These are phyloP conservation scores for Sesia apiformis DNA, from an alignment of 2,888 invertebrate species.

Conservation along the genomic window DNA sequence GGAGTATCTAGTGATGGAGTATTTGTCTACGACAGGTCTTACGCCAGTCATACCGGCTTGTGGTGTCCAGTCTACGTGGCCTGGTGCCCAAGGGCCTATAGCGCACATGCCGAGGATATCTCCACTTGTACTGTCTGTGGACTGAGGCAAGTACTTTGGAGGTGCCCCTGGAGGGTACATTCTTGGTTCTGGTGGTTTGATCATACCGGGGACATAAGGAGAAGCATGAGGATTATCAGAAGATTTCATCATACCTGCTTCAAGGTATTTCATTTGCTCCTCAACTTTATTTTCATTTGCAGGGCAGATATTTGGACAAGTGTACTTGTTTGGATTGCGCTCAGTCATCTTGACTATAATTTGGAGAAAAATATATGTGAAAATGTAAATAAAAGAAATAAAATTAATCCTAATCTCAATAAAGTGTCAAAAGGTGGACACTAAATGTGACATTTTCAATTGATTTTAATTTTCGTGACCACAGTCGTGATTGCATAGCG, in stretches of 20 bases:
- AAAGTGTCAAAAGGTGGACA: no score
- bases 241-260: slow-evolving; percentile 18
- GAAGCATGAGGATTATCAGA: slow-evolving; percentile 19
- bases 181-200: slow-evolving; percentile 40
- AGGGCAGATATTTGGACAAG: slow-evolving; percentile 53
- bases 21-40: slow-evolving; percentile 84
- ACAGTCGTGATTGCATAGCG: no score
- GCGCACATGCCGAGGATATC: slow-evolving; percentile 57
- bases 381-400: neutral
- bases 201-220: slow-evolving; percentile 46
- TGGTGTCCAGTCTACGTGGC: slow-evolving; percentile 83
- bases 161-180: slow-evolving; percentile 46
- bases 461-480: no score
- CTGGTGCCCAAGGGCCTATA: slow-evolving; percentile 83
- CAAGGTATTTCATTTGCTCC: slow-evolving; percentile 9
- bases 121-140: slow-evolving; percentile 54
- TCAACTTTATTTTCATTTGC: slow-evolving; percentile 2
- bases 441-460: no score
- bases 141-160: slow-evolving; percentile 54
- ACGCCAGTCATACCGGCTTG: slow-evolving; percentile 82
- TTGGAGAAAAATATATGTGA: slow-evolving; percentile 13
- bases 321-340: slow-evolving; percentile 14
- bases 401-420: no score
- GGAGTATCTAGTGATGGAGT: slow-evolving; percentile 83
- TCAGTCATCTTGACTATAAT: slow-evolving; percentile 31